Conservation (phyloP, 1,140 invertebrate species). For the Lordiphosa stackelbergi region DNA sequence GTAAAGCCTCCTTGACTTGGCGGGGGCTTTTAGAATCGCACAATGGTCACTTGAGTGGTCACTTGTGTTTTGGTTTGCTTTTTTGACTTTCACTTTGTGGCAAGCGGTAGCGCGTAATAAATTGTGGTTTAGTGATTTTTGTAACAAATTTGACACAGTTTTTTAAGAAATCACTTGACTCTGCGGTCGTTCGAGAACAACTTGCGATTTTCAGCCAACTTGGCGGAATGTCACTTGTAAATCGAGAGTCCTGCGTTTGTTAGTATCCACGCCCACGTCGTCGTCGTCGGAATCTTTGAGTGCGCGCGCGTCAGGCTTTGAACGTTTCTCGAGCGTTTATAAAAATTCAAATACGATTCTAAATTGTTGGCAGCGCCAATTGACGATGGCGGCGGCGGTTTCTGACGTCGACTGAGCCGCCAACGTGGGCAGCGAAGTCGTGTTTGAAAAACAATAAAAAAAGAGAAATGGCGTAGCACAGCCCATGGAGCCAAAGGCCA, state of each 20-base stretch:
- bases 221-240: constrained; percentile 7
- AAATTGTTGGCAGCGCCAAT: constrained; percentile 43
- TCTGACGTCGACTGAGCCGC: constrained; percentile 28
- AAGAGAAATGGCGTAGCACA: constrained; percentile 62
- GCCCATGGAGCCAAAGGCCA: background rate
- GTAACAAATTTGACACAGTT: constrained; percentile 30
- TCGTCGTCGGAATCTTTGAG: constrained; percentile 15
- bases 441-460: constrained; percentile 5
- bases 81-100: constrained; percentile 52
- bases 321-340: constrained; percentile 74
- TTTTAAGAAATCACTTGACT: constrained; percentile 40
- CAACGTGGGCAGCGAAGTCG: constrained; percentile 27
- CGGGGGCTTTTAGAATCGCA: constrained; percentile 61
- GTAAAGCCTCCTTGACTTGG: constrained; percentile 15
- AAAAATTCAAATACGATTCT: constrained; percentile 77
- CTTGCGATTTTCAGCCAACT: background rate
- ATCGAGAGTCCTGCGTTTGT: constrained; percentile 28
- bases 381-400: constrained; percentile 36
- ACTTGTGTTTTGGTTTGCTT: constrained; percentile 23
- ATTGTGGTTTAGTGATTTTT: constrained; percentile 27
- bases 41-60: constrained; percentile 49
- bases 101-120: background rate
- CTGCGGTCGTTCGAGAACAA: constrained; percentile 3
- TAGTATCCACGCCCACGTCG: constrained; percentile 35
- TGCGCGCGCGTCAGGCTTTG: constrained; percentile 67